phyloP scores from a whole-genome alignment of 2,113 vertebrate genomes.

The Alces alces region DNA sequence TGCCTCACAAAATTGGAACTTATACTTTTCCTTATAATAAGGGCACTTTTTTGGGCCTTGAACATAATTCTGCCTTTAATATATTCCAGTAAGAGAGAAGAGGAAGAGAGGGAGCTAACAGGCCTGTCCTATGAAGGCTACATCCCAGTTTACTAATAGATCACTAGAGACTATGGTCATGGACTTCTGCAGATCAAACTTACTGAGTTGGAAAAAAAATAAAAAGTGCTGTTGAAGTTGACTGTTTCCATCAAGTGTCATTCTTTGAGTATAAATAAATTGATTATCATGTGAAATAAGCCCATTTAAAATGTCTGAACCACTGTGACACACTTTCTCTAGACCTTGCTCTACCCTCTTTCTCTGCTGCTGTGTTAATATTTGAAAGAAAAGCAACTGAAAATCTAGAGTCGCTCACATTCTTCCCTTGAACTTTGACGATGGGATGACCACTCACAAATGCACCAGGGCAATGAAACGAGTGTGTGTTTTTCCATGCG shows the following conservation, averaged over 20 bases:
- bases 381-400: constrained; percentile 46
- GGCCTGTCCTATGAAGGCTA: constrained; percentile 79
- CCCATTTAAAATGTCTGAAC: not conserved
- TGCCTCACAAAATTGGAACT: constrained; percentile 85
- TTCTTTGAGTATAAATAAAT: constrained; percentile 77
- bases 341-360: constrained; percentile 50
- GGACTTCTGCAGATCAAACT: constrained; percentile 78
- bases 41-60: constrained; percentile 78
- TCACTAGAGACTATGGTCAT: constrained; percentile 83
- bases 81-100: constrained; percentile 81
- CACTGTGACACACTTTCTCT: not conserved
- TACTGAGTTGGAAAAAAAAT: constrained; percentile 72
- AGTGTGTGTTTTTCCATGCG: not conserved
- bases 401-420: constrained; percentile 12
- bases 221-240: constrained; percentile 66
- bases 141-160: constrained; percentile 89
- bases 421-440: constrained; percentile 38
- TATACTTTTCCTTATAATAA: constrained; percentile 82
- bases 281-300: constrained; percentile 74
- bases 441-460: constrained; percentile 48
- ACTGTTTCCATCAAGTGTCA: constrained; percentile 58
- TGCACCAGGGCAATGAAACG: not conserved
- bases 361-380: constrained; percentile 28
- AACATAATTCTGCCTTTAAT: constrained; percentile 81
- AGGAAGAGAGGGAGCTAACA: constrained; percentile 74